Evolutionary conservation across 2,888 invertebrate species (phyloP), one percentile per base, ranked within the genome.

Genomic region (Gryllus longicercus): DNA sequence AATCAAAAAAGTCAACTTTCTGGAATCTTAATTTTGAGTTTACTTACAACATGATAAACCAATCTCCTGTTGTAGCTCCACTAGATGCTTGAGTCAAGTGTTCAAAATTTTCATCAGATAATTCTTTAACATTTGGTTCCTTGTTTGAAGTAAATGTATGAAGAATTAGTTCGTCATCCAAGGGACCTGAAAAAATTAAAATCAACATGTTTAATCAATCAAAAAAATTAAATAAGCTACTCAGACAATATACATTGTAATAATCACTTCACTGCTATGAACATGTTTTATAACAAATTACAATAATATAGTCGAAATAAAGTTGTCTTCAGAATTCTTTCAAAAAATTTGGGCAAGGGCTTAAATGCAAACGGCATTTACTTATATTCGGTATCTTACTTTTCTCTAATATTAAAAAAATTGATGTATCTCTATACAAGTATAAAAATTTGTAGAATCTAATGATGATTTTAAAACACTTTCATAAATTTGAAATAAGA

Each of bases 11-110:
- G 38, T 38, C 38, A 8, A 38, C 8, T 38, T 38, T 8, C 38
- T 38, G 8, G 16, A 23, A 38, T 38, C 38, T 38, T 38, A 38
- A 38, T 38, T 38, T 38, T 38, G 38, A 38, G 38, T 38, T 83
- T 85, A 92, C 95, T 92, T 91, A 96, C 95, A 98, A 98, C 91
- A 96, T 93, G 80, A 98, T 91, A 88, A 98, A 93, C 98, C 98
- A 98, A 87, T 97, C 97, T 1, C 98, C 98, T 18, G 98, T 98
- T 0, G 97, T 98, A 5, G 97, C 95, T 11, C 97, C 98, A 74
- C 94, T 94, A 1, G 96, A 92, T 2, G 96, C 97, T 87, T 97
- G 96, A 0, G 98, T 98, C 83, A 97, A 90, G 87, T 97, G 97
- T 86, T 98, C 97, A 89, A 98, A 98, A 83, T 92, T 95, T 82